Conservation (phyloP, 2,797 vertebrate species). For the Aulostomus chinensis region DNA sequence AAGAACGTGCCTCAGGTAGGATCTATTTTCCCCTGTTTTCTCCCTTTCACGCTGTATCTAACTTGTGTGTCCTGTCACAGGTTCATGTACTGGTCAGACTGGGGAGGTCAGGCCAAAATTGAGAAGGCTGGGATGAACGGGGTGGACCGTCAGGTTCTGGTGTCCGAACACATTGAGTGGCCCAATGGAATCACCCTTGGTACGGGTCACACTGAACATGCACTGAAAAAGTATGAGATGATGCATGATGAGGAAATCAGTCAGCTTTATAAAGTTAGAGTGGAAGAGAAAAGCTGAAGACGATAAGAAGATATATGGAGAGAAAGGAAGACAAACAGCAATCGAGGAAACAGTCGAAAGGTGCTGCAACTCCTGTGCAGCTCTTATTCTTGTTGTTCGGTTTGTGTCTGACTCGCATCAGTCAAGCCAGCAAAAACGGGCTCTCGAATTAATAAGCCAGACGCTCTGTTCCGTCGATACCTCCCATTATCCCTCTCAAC, state of each 20-base stretch:
- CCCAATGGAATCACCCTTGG: constrained; percentile 97
- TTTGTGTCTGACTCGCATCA: constrained; percentile 70
- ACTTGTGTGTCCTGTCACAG: constrained; percentile 59
- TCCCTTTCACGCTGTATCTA: too few species aligned
- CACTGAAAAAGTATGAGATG: background rate
- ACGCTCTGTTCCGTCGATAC: constrained; percentile 59
- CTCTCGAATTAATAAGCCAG: constrained; percentile 68
- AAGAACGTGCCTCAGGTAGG: too few species aligned
- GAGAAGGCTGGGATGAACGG: constrained; percentile 98
- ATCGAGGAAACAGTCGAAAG: constrained; percentile 35
- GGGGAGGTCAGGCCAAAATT: constrained; percentile 93
- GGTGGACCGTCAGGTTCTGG: constrained; percentile 87
- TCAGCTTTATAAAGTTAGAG: background rate
- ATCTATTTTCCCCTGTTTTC: too few species aligned
- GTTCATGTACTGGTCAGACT: constrained; percentile 99
- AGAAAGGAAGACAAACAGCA: constrained; percentile 27
- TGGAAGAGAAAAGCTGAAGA: background rate
- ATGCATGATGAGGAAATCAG: constrained; percentile 8
- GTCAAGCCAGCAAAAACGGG: constrained; percentile 53
- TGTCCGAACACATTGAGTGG: constrained; percentile 95
- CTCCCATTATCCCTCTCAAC: constrained; percentile 67
- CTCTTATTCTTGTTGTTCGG: constrained; percentile 60
- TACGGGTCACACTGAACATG: constrained; percentile 64
- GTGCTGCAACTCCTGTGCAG: constrained; percentile 39
- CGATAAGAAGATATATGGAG: constrained; percentile 1